Percentiles rank a stretch among this genome's conserved stretches.
These are phyloP conservation scores for Limnodromus scolopaceus DNA, from an alignment of 2,797 vertebrate genomes.

Conservation along the genomic window DNA sequence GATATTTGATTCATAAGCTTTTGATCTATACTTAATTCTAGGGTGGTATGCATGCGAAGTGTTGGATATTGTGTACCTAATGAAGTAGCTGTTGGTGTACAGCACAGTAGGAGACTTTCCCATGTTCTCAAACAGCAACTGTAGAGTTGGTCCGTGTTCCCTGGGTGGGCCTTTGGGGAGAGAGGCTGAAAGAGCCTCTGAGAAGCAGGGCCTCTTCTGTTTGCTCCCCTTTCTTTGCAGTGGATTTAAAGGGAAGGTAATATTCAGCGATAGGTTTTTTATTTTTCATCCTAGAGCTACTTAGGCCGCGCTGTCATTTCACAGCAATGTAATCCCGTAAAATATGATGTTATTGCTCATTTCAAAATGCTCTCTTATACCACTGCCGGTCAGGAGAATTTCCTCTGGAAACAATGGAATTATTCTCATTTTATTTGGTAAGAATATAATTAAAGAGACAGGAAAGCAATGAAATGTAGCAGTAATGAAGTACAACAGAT, in stretches of 20 bases:
- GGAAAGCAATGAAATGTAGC: background rate
- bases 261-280: rapidly evolving
- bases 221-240: background rate
- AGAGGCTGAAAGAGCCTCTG: background rate
- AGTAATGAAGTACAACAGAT: background rate
- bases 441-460: background rate
- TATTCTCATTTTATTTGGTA: background rate
- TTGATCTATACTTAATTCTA: background rate
- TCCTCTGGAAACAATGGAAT: background rate
- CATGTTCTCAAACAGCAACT: background rate
- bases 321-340: background rate
- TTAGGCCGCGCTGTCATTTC: background rate
- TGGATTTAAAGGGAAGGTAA: background rate
- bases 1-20: background rate
- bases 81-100: background rate
- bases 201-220: background rate
- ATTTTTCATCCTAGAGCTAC: background rate
- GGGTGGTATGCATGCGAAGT: background rate
- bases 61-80: background rate
- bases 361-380: background rate
- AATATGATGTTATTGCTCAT: background rate
- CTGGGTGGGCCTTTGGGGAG: background rate
- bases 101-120: background rate
- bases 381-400: background rate
- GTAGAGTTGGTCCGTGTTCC: background rate